Conservation (phyloP, 2,888 invertebrate species). For the Melanostoma mellinum region DNA sequence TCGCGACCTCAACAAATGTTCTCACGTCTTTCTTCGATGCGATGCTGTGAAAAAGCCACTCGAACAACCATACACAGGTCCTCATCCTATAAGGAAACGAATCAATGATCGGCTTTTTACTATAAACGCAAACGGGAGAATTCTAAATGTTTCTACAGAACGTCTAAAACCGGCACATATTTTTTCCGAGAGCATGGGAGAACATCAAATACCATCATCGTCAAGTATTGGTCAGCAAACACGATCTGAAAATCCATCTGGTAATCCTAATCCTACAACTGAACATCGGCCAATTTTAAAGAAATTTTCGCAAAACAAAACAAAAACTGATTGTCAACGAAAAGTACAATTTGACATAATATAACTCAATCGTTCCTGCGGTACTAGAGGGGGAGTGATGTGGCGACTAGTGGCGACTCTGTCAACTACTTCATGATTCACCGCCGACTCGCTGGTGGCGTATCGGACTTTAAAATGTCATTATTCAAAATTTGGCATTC, state of each 20-base stretch:
- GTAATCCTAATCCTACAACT: no score
- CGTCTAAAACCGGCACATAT: conserved; percentile 37
- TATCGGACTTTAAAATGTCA: no score
- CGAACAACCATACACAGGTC: conserved; percentile 43
- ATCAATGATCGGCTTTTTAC: conserved; percentile 34
- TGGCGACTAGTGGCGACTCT: not conserved
- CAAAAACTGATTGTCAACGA: not conserved
- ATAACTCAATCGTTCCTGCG: not conserved
- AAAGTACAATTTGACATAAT: not conserved
- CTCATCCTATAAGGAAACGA: conserved; percentile 26
- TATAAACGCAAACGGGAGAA: conserved; percentile 16
- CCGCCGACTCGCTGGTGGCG: no score
- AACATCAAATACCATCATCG: no score
- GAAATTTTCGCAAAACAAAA: no score
- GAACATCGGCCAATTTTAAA: not conserved
- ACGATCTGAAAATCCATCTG: no score
- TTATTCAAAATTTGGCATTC: no score
- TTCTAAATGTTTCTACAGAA: conserved; percentile 32
- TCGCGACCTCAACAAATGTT: conserved; percentile 30
- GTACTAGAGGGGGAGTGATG: not conserved
- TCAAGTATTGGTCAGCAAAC: no score
- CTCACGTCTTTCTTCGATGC: conserved; percentile 41
- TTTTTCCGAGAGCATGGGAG: no score
- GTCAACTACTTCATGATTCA: no score
- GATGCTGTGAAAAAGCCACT: conserved; percentile 33